phyloP scores from a whole-genome alignment of 2,113 vertebrate genomes.

The Globicephala melas region DNA sequence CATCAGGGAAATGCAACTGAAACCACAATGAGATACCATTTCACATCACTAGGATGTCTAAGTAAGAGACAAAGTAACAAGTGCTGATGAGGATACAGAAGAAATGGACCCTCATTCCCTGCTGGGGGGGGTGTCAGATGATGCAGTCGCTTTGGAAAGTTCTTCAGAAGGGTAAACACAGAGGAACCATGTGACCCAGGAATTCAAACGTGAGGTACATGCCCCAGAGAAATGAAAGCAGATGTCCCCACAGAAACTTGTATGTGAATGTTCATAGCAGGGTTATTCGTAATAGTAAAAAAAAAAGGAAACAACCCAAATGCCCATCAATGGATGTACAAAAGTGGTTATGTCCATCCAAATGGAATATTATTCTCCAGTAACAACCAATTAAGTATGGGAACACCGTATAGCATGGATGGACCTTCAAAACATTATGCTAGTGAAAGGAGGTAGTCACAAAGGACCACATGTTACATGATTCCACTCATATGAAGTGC shows the following conservation, averaged over 20 bases:
- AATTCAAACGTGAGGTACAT: no score
- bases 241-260: not conserved
- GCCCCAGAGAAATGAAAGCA: not conserved
- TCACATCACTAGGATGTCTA: not conserved
- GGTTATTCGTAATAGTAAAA: no score
- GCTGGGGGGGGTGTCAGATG: not conserved
- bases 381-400: not conserved
- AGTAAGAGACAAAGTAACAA: not conserved
- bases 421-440: not conserved
- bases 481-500: not conserved
- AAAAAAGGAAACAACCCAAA: not conserved
- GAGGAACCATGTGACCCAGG: not conserved
- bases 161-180: not conserved
- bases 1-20: not conserved
- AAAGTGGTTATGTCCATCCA: not conserved
- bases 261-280: not conserved
- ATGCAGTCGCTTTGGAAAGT: not conserved
- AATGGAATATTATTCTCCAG: not conserved
- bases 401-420: rapidly evolving
- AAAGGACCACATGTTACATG: not conserved
- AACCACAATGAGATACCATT: not conserved
- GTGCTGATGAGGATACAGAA: not conserved
- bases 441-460: not conserved
- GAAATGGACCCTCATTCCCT: not conserved
- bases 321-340: not conserved